phyloP scores from a whole-genome alignment of 2,113 vertebrate genomes.

The Chascanopsetta lugubris region DNA sequence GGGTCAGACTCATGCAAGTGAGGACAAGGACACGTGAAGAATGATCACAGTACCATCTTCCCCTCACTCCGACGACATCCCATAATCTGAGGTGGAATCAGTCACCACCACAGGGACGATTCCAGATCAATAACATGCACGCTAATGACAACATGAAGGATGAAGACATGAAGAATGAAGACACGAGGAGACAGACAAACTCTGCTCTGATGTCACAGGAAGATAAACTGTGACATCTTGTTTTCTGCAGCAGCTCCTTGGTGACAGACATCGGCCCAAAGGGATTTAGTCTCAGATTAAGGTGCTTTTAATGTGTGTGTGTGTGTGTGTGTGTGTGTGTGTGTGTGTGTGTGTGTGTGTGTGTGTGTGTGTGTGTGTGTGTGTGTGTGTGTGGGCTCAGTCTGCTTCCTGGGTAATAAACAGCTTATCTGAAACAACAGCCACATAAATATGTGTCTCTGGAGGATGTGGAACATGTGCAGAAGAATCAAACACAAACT shows the following conservation, averaged over 20 bases:
- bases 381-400: constrained; percentile 20
- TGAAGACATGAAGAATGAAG: constrained; percentile 11
- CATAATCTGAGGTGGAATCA: constrained; percentile 18
- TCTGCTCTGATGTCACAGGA: constrained; percentile 27
- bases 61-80: constrained; percentile 43
- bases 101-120: not conserved
- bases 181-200: not conserved
- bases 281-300: constrained; percentile 59
- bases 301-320: constrained; percentile 50
- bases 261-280: constrained; percentile 24
- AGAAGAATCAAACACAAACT: constrained; percentile 14
- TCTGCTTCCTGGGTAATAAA: constrained; percentile 30
- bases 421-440: constrained; percentile 38
- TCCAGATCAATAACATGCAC: not conserved
- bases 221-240: constrained; percentile 29
- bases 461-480: not conserved
- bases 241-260: constrained; percentile 6
- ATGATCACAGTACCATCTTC: too few species aligned
- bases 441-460: not conserved
- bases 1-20: constrained; percentile 2
- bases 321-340: constrained; percentile 11
- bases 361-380: constrained; percentile 14
- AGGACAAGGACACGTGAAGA: constrained; percentile 18
- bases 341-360: constrained; percentile 17
- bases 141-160: not conserved